Base-by-base conservation (phyloP, 1,140 invertebrate genomes). In the Nomia melanderi region DNA sequence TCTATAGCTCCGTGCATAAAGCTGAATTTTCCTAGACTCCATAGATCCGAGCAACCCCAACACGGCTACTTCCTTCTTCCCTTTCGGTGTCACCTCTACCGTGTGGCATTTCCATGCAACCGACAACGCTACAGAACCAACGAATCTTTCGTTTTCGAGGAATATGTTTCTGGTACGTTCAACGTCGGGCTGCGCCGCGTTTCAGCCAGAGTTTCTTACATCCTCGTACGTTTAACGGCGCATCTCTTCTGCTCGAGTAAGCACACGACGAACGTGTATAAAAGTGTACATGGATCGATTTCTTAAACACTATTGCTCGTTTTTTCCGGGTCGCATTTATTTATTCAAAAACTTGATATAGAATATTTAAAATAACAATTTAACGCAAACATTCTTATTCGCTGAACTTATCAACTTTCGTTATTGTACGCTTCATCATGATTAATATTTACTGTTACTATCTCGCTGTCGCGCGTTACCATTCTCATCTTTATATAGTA, bases 1-100 rank as follows among this genome's bases (percentile, higher is more conserved):
- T 87, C 78, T 86, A 79, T 79, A 82, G 82, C 44, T 57, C 47
- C 82, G 82, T 77, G 76, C 77, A 69, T 69, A 85, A 84, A 82
- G 74, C 64, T 62, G 73, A 67, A 12, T 57, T 47, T 20, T 50
- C 20, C n/a, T 67, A 57, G 41, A 14, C 59, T 14, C 23, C 12
- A 56, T 25, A 9, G 27, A 31, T 57, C 39, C n/a, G 6, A 39
- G n/a, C 27, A 44, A 12, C 29, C 57, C n/a, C n/a, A n/a, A n/a
- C n/a, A n/a, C n/a, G n/a, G n/a, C n/a, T n/a, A n/a, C n/a, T n/a
- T n/a, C n/a, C n/a, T n/a, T n/a, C n/a, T n/a, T n/a, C n/a, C n/a
- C n/a, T n/a, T n/a, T n/a, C n/a, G n/a, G n/a, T n/a, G n/a, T n/a
- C n/a, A n/a, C n/a, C n/a, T n/a, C n/a, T n/a, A n/a, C n/a, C n/a